Percentiles rank a stretch among this genome's conserved stretches.
These are phyloP conservation scores for Mus spicilegus DNA, from an alignment of 2,113 vertebrate genomes.

Conservation along the genomic window DNA sequence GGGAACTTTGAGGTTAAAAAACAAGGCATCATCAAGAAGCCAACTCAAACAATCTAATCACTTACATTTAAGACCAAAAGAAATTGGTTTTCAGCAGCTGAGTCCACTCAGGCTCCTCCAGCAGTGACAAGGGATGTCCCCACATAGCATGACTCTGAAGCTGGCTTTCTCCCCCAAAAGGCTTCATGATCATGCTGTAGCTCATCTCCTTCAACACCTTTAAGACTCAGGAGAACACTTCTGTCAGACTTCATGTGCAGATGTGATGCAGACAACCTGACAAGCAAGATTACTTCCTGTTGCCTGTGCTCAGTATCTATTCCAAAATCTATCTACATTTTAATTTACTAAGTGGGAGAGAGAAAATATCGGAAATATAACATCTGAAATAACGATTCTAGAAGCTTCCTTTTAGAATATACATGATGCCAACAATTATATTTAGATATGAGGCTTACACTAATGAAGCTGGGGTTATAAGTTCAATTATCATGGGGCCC, in stretches of 20 bases:
- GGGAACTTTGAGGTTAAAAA: background rate
- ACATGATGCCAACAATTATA: background rate
- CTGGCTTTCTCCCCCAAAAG: background rate
- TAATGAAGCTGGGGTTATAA: slow-evolving; percentile 49
- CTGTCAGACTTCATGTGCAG: background rate
- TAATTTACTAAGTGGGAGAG: background rate
- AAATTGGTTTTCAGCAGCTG: background rate
- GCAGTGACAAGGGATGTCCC: background rate
- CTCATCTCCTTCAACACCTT: background rate
- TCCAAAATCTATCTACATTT: slow-evolving; percentile 36
- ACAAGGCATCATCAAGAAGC: background rate
- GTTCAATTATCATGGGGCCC: slow-evolving; percentile 38
- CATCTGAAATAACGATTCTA: background rate
- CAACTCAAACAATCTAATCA: background rate
- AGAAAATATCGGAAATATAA: slow-evolving; percentile 13
- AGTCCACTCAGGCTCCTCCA: background rate
- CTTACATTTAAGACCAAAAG: slow-evolving; percentile 47
- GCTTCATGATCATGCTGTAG: background rate
- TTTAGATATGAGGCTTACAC: background rate
- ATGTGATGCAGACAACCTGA: slow-evolving; percentile 7
- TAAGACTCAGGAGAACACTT: background rate
- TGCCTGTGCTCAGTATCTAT: background rate
- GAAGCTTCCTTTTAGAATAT: slow-evolving; percentile 23
- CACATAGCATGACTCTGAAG: background rate
- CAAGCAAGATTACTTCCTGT: background rate